These are phyloP conservation scores for Azemiops feae DNA, from an alignment of 2,113 vertebrate genomes.

Conservation along the genomic window DNA sequence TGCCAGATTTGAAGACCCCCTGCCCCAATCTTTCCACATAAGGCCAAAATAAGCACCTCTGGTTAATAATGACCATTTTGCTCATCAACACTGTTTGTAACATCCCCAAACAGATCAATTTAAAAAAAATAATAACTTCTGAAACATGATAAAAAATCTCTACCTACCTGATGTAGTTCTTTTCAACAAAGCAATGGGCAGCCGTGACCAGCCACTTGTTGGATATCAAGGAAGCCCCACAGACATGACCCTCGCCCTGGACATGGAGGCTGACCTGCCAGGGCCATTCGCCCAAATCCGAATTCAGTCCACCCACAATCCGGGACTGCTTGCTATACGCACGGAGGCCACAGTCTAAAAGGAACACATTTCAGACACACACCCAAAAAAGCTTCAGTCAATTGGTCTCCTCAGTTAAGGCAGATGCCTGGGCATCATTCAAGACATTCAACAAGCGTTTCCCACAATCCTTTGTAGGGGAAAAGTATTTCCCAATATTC, in stretches of 20 bases:
- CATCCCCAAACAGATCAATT: too few relatives aligned
- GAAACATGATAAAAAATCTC: neutral
- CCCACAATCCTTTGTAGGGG: neutral
- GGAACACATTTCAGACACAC: neutral
- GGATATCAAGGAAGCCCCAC: conserved; percentile 86
- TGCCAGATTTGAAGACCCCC: too few relatives aligned
- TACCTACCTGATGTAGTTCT: conserved; percentile 68
- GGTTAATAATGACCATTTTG: too few relatives aligned
- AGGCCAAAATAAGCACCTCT: too few relatives aligned
- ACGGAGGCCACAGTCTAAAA: conserved; percentile 81
- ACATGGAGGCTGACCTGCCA: conserved; percentile 95
- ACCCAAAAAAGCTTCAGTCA: rapidly evolving
- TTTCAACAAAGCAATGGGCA: conserved; percentile 85
- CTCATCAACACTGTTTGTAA: too few relatives aligned
- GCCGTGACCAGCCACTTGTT: conserved; percentile 86
- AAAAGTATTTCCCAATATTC: neutral
- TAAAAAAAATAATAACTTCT: neutral
- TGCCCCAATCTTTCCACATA: too few relatives aligned
- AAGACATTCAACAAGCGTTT: neutral
- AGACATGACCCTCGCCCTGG: conserved; percentile 75
- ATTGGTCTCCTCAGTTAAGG: neutral
- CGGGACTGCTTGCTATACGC: conserved; percentile 71
- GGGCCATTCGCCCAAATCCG: conserved; percentile 83
- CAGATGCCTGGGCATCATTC: rapidly evolving
- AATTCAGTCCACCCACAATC: conserved; percentile 86